Evolutionary conservation across 2,797 vertebrate species (phyloP).

Genomic region (Acipenser transmontanus): DNA sequence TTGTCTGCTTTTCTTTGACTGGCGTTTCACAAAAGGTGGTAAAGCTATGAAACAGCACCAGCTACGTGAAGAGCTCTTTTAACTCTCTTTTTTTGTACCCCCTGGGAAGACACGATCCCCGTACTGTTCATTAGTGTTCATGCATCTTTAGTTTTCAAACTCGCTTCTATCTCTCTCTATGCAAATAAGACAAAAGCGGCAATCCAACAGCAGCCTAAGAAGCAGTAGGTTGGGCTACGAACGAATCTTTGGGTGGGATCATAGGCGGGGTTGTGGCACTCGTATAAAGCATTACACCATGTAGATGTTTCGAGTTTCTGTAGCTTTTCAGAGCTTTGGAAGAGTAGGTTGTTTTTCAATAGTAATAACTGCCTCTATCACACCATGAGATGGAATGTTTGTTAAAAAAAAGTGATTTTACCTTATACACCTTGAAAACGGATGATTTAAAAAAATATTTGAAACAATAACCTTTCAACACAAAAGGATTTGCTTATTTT

Average conservation of each 20-base stretch:
- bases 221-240: slow-evolving; percentile 23
- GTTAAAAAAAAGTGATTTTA: background rate
- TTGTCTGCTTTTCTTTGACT: background rate
- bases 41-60: background rate
- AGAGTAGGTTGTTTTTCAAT: slow-evolving; percentile 13
- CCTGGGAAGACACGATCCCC: background rate
- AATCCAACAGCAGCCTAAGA: slow-evolving; percentile 25
- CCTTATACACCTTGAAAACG: background rate
- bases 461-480: slow-evolving; percentile 9
- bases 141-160: slow-evolving; percentile 21
- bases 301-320: slow-evolving; percentile 20
- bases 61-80: background rate
- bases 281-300: slow-evolving; percentile 32
- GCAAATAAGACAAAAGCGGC: slow-evolving; percentile 18
- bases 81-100: background rate
- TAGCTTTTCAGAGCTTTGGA: slow-evolving; percentile 21
- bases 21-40: background rate
- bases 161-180: slow-evolving; percentile 6
- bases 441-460: slow-evolving; percentile 7
- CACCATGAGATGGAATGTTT: slow-evolving; percentile 14
- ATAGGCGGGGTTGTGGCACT: slow-evolving; percentile 27
- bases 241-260: slow-evolving; percentile 24
- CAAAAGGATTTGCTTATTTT: slow-evolving; percentile 15
- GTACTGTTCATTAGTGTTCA: background rate
- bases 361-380: slow-evolving; percentile 19